A percentile compares a stretch with the other conserved stretches of the same genome.
phyloP scores from a whole-genome alignment of 2,888 invertebrate genomes.

The Zele albiditarsus region DNA sequence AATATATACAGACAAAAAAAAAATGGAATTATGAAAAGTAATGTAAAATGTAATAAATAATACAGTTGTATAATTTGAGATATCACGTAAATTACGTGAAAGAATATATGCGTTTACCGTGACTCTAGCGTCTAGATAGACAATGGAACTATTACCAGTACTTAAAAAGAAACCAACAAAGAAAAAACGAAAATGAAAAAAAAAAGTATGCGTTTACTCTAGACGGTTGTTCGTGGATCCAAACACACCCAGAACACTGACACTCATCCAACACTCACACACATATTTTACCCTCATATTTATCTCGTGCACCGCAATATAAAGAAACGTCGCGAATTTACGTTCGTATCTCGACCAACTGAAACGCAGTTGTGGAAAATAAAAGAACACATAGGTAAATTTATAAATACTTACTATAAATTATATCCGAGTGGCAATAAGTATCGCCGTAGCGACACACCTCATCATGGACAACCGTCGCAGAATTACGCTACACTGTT shows the following conservation, averaged over 20 bases:
- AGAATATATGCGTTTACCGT: conserved; percentile 59
- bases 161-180: conserved; percentile 26
- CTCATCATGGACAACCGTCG: conserved; percentile 51
- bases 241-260: background rate
- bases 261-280: background rate
- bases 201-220: conserved; percentile 28
- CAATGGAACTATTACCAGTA: conserved; percentile 59
- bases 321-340: background rate
- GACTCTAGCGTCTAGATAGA: conserved; percentile 62
- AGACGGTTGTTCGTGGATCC: conserved; percentile 28
- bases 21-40: conserved; percentile 28
- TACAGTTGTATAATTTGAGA: conserved; percentile 37
- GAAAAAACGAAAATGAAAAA: background rate
- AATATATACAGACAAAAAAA: conserved; percentile 26
- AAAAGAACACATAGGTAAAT: background rate
- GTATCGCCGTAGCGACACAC: conserved; percentile 32
- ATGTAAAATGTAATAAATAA: conserved; percentile 37
- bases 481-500: conserved; percentile 62
- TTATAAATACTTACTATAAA: background rate
- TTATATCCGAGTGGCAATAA: conserved; percentile 30
- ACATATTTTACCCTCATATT: background rate
- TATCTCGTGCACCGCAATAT: background rate
- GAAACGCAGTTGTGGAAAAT: background rate
- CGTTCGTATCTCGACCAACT: background rate
- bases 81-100: conserved; percentile 46